phyloP scores from a whole-genome alignment of 1,140 invertebrate genomes.

The Pseudomyrmex concolor region DNA sequence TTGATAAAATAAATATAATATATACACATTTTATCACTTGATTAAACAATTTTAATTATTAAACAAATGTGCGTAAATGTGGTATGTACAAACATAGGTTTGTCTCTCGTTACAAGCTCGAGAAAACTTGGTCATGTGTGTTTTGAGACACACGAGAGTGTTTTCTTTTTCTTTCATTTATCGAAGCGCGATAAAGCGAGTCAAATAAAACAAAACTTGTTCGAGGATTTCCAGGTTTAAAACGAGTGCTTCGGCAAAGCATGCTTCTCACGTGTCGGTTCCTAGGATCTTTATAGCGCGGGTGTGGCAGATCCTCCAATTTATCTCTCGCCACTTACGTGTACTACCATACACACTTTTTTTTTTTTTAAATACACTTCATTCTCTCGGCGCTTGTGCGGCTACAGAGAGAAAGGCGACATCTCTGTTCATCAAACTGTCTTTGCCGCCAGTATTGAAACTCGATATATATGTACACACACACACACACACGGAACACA shows the following conservation, averaged over 20 bases:
- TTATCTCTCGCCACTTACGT: slow-evolving; percentile 44
- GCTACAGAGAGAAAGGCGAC: background rate
- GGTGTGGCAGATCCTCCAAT: slow-evolving; percentile 32
- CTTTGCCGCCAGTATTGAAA: background rate
- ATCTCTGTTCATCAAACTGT: slow-evolving; percentile 12
- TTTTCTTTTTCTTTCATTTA: background rate
- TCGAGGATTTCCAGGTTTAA: slow-evolving; percentile 25
- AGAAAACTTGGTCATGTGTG: no score
- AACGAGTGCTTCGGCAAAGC: slow-evolving; percentile 1
- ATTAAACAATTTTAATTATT: no score
- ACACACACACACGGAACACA: background rate
- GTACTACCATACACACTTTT: slow-evolving; percentile 2
- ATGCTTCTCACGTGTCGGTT: slow-evolving; percentile 10
- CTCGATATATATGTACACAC: background rate
- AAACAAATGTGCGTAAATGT: no score
- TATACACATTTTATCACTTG: no score
- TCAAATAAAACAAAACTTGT: slow-evolving; percentile 21
- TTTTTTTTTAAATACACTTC: background rate
- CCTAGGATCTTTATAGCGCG: slow-evolving; percentile 35
- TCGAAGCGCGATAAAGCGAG: background rate
- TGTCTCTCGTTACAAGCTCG: no score
- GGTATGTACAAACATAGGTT: no score
- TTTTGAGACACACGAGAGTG: background rate
- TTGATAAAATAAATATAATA: background rate
- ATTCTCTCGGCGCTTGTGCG: background rate